Evolutionary conservation across 2,888 invertebrate genomes (phyloP), one percentile per base, ranked within the genome.

Genomic region (Pseudococcus viburni): DNA sequence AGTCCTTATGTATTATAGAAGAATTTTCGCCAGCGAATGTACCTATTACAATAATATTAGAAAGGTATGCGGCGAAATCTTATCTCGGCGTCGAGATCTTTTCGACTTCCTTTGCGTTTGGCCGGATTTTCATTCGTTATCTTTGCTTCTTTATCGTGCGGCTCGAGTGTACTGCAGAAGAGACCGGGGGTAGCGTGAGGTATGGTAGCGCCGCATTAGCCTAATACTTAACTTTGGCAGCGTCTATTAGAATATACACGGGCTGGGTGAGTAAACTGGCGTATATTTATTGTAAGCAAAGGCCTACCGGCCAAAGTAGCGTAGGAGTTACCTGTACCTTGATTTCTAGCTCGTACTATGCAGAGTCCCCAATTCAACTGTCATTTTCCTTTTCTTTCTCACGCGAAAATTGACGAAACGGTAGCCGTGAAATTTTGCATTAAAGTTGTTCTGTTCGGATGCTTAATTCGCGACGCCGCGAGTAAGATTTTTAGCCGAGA

Each of bases 111-210:
- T 26, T 83, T 83, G 80, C 46, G 80, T 83, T 83, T 46, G 80
- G 42, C 80, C 80, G 80, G 80, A 83, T 83, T 83, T 83, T 83
- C 80, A 46, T 83, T 83, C 80, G 80, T 83, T 83, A 83, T 83
- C 80, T 83, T 83, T 46, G 12, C 80, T 83, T 83, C 46, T 83
- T 83, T 46, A 83, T 83, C 80, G 19, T 83, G 33, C 17, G 19
- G 11, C 17, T n/a, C 39, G 77, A 64, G 39, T 33, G 39, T 42
- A 64, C 39, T 39, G 33, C 42, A 33, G 42, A 6, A 42, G 77
- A 39, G 17, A 46, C 7, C 19, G 12, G 0, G 17, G 80, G 33
- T 33, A 8, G 80, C 42, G 42, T 33, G 80, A 3, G 17, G n/a
- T n/a, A n/a, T n/a, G n/a, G n/a, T 80, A 83, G 46, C 19, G 19